Evolutionary conservation across 2,888 invertebrate species (phyloP).

Genomic region (Aproaerema taeniolella): DNA sequence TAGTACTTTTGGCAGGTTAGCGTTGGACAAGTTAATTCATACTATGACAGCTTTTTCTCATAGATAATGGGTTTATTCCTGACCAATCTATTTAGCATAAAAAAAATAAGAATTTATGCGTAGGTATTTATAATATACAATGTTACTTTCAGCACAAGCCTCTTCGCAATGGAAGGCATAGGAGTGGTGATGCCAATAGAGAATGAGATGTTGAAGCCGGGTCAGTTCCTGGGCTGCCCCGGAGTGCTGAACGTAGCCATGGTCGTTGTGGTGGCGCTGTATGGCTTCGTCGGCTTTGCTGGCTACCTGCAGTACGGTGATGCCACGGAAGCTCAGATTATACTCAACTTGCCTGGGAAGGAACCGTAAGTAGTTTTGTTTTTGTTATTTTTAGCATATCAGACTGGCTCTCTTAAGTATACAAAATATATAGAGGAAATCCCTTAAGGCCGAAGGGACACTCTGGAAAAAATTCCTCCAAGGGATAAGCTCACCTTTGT

Average conservation of each 20-base stretch:
- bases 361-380: conserved; percentile 77
- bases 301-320: conserved; percentile 93
- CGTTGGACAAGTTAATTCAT: too few species aligned
- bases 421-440: too few species aligned
- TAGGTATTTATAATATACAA: too few species aligned
- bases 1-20: too few species aligned
- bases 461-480: too few species aligned
- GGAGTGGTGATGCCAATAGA: conserved; percentile 95
- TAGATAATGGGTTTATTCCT: too few species aligned
- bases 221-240: conserved; percentile 87
- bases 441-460: not conserved
- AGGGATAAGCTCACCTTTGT: too few species aligned
- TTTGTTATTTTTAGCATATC: not conserved
- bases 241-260: conserved; percentile 94
- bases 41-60: too few species aligned
- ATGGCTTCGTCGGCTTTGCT: conserved; percentile 90
- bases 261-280: conserved; percentile 86
- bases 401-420: not conserved
- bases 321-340: conserved; percentile 84
- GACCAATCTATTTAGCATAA: too few species aligned
- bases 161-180: conserved; percentile 98
- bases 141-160: conserved; percentile 85
- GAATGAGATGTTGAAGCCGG: conserved; percentile 92
- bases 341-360: conserved; percentile 86
- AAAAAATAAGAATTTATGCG: too few species aligned